phyloP scores from a whole-genome alignment of 1,140 invertebrate species.

The Plutomurus gul region DNA sequence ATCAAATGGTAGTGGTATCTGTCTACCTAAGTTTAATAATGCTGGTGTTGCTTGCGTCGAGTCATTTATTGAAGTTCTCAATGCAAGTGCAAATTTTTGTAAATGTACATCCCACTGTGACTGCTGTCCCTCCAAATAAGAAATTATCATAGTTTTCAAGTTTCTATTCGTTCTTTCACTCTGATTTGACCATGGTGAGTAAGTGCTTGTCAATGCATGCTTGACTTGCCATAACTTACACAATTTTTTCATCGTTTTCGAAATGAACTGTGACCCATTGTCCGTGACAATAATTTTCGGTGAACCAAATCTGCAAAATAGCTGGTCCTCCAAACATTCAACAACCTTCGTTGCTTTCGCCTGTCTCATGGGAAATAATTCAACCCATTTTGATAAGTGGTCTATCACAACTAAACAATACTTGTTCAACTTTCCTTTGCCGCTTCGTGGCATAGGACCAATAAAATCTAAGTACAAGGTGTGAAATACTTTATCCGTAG shows the following conservation, averaged over 20 bases:
- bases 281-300: constrained; percentile 10
- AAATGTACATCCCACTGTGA: constrained; percentile 56
- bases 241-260: constrained; percentile 13
- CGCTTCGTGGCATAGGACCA: constrained; percentile 32
- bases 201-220: constrained; percentile 54
- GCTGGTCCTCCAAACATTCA: neutral
- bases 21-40: constrained; percentile 57
- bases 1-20: constrained; percentile 52
- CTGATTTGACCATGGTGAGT: constrained; percentile 58
- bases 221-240: constrained; percentile 29
- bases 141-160: constrained; percentile 57
- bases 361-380: constrained; percentile 24
- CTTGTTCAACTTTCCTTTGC: neutral
- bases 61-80: constrained; percentile 57
- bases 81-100: constrained; percentile 57
- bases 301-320: constrained; percentile 38
- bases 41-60: constrained; percentile 57
- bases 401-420: constrained; percentile 3
- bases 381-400: constrained; percentile 28
- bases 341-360: constrained; percentile 4
- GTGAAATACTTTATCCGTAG: constrained; percentile 24
- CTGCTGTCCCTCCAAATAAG: constrained; percentile 56
- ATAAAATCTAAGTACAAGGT: constrained; percentile 41
- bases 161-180: constrained; percentile 58
- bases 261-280: constrained; percentile 27